phyloP scores from a whole-genome alignment of 1,140 invertebrate species.

The Reticulitermes speratus region DNA sequence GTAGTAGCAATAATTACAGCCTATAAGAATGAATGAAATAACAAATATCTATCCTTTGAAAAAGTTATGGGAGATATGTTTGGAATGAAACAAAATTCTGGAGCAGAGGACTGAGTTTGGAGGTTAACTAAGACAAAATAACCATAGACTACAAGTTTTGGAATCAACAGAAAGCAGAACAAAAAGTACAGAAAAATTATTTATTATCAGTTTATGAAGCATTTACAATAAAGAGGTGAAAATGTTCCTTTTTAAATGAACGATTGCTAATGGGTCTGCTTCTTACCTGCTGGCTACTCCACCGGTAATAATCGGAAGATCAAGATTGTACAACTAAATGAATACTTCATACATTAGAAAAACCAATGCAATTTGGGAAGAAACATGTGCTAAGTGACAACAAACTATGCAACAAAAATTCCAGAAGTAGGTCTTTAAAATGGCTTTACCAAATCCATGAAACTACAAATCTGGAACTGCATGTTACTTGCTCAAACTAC shows the following conservation, averaged over 20 bases:
- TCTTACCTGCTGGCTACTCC: neutral
- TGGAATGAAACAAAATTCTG: too few relatives aligned
- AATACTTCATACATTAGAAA: neutral
- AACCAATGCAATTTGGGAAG: neutral
- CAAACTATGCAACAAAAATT: neutral
- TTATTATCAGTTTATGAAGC: constrained; percentile 35
- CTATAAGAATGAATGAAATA: too few relatives aligned
- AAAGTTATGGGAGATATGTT: too few relatives aligned
- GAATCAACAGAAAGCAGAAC: neutral
- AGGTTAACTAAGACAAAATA: neutral
- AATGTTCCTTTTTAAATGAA: neutral
- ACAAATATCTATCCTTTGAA: too few relatives aligned
- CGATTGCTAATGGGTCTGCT: neutral
- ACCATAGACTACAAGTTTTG: neutral
- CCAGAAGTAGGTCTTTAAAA: neutral
- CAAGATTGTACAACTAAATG: neutral
- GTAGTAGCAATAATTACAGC: too few relatives aligned
- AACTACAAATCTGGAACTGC: neutral
- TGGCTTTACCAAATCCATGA: neutral
- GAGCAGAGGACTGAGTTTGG: too few relatives aligned
- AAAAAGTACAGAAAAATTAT: constrained; percentile 33
- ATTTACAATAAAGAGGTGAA: constrained; percentile 32
- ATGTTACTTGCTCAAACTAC: neutral
- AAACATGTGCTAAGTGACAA: neutral
- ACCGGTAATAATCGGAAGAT: neutral